phyloP scores from a whole-genome alignment of 2,113 vertebrate species.

The Colossoma macropomum region DNA sequence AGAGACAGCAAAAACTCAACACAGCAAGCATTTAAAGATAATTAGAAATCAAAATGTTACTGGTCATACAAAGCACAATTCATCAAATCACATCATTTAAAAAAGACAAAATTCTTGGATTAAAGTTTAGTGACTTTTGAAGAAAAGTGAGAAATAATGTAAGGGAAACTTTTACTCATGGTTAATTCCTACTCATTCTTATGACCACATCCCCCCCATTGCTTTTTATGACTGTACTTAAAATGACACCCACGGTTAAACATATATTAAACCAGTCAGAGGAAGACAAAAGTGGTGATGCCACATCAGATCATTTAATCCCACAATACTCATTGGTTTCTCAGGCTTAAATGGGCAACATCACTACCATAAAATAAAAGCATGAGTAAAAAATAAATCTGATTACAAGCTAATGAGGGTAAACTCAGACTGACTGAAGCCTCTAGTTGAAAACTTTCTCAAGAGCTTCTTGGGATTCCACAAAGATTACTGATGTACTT shows the following conservation, averaged over 20 bases:
- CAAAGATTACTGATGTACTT: background rate
- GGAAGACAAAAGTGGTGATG: background rate
- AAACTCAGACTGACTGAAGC: background rate
- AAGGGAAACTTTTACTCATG: background rate
- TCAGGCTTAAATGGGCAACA: background rate
- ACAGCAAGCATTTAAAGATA: background rate
- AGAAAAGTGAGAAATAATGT: background rate
- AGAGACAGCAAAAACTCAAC: too few relatives aligned
- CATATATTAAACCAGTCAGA: conserved; percentile 38
- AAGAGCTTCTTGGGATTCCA: background rate
- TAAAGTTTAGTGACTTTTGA: background rate
- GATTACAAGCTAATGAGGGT: background rate
- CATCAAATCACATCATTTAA: background rate
- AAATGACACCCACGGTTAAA: conserved; percentile 46
- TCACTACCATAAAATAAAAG: background rate
- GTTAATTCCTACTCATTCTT: conserved; percentile 1
- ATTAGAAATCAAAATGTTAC: background rate
- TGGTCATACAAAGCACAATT: background rate
- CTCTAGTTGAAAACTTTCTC: background rate
- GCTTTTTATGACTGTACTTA: conserved; percentile 15
- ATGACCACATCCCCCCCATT: background rate
- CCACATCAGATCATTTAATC: background rate
- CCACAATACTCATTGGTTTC: background rate
- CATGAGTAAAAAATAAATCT: background rate
- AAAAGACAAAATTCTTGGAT: background rate